A percentile compares a stretch with the other conserved stretches of the same genome.
These are phyloP conservation scores for Platycercus adscitus DNA, from an alignment of 2,113 vertebrate species.

Conservation along the genomic window DNA sequence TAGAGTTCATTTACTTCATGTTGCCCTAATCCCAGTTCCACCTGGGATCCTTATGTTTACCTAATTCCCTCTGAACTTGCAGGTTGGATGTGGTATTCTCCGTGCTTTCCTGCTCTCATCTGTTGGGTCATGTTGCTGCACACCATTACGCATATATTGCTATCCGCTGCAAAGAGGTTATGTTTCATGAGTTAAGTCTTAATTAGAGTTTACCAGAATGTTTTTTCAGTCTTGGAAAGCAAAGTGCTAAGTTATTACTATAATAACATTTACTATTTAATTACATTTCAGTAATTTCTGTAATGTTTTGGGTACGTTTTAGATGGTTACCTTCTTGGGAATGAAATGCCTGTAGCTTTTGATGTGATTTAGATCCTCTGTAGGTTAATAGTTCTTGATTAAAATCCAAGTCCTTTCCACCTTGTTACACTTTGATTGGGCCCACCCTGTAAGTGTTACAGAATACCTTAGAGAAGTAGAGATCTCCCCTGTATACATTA, in stretches of 20 bases:
- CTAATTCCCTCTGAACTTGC: neutral
- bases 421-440: neutral
- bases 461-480: neutral
- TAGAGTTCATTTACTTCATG: neutral
- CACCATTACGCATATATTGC: neutral
- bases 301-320: neutral
- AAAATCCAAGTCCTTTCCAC: neutral
- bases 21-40: constrained; percentile 16
- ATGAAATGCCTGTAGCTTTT: neutral
- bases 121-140: constrained; percentile 36
- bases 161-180: neutral
- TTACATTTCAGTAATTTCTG: neutral
- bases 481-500: neutral
- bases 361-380: neutral
- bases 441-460: neutral
- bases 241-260: neutral
- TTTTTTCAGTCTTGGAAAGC: neutral
- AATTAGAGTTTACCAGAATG: constrained; percentile 17
- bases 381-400: neutral
- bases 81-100: constrained; percentile 13
- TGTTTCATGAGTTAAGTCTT: neutral
- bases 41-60: constrained; percentile 15
- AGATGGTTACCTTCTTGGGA: neutral
- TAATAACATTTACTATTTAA: constrained; percentile 7
- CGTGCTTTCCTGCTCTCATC: neutral